A percentile compares a stretch with the other conserved stretches of the same genome.
These are phyloP conservation scores for Philotrypesis tridentata DNA, from an alignment of 1,140 invertebrate genomes.

Conservation along the genomic window DNA sequence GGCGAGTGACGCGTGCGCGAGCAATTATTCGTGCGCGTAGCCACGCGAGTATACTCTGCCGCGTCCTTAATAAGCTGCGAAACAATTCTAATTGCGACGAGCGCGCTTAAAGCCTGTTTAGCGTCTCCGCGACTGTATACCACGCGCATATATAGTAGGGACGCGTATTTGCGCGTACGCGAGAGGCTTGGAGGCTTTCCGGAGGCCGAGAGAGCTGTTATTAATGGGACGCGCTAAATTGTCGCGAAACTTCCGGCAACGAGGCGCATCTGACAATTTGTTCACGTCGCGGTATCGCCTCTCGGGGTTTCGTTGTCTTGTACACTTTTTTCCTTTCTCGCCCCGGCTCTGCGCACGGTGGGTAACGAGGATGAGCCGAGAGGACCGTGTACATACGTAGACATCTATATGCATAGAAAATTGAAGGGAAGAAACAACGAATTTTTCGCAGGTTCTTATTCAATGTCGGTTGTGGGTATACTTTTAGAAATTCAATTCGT, in stretches of 20 bases:
- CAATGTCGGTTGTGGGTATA: too few species aligned
- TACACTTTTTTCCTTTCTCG: not conserved
- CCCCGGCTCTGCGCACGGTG: too few species aligned
- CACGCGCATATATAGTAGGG: too few species aligned
- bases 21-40: not conserved
- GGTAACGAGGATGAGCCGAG: too few species aligned
- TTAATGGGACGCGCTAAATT: slow-evolving; percentile 59
- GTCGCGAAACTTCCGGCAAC: slow-evolving; percentile 54
- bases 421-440: too few species aligned
- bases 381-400: not conserved
- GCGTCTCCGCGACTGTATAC: not conserved
- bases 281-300: slow-evolving; percentile 1
- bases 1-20: not conserved
- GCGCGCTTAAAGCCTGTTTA: slow-evolving; percentile 27
- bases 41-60: not conserved
- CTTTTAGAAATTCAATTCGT: too few species aligned
- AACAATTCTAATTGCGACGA: slow-evolving; percentile 62
- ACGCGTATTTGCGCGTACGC: not conserved
- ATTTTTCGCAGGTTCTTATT: too few species aligned
- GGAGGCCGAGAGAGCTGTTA: slow-evolving; percentile 30
- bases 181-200: not conserved
- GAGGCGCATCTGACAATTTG: not conserved
- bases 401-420: too few species aligned
- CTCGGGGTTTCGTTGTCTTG: not conserved
- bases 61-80: slow-evolving; percentile 47